Percentiles rank a stretch among this genome's conserved stretches.
Evolutionary conservation across 2,888 invertebrate genomes (phyloP).

Genomic region (Microplitis deprimator): DNA sequence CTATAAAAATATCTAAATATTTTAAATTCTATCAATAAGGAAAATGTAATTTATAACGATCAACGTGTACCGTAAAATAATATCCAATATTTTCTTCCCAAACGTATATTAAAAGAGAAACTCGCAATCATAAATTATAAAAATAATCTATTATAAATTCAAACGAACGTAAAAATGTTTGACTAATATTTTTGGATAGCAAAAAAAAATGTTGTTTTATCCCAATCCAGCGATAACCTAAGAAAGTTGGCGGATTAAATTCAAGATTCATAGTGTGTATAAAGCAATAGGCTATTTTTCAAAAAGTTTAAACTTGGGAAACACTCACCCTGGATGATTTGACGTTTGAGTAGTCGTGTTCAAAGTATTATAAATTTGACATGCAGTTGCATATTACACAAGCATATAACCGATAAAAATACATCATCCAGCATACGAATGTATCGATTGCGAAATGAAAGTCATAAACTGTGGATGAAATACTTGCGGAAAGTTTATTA

Average conservation of each 20-base stretch:
- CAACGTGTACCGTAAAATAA: not conserved
- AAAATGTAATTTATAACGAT: not conserved
- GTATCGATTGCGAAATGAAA: not conserved
- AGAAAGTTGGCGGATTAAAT: conserved; percentile 41
- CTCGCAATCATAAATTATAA: not conserved
- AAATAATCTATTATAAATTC: conserved; percentile 11
- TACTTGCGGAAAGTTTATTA: not conserved
- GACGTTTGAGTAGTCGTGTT: conserved; percentile 1
- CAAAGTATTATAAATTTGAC: not conserved
- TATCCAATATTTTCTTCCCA: conserved; percentile 8
- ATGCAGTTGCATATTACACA: not conserved
- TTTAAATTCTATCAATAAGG: not conserved
- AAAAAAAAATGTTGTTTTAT: conserved; percentile 24
- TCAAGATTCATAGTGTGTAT: conserved; percentile 33
- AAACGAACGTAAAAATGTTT: conserved; percentile 14
- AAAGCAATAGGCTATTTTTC: conserved; percentile 35
- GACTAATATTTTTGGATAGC: conserved; percentile 7
- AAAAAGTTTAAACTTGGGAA: conserved; percentile 35
- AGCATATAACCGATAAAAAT: not conserved
- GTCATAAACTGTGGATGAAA: not conserved
- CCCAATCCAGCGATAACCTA: conserved; percentile 30
- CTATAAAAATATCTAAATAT: not conserved
- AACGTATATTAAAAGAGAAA: conserved; percentile 6
- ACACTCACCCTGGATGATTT: conserved; percentile 29
- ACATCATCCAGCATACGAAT: not conserved